phyloP scores from a whole-genome alignment of 1,140 invertebrate species.

The Augochlora pura region DNA sequence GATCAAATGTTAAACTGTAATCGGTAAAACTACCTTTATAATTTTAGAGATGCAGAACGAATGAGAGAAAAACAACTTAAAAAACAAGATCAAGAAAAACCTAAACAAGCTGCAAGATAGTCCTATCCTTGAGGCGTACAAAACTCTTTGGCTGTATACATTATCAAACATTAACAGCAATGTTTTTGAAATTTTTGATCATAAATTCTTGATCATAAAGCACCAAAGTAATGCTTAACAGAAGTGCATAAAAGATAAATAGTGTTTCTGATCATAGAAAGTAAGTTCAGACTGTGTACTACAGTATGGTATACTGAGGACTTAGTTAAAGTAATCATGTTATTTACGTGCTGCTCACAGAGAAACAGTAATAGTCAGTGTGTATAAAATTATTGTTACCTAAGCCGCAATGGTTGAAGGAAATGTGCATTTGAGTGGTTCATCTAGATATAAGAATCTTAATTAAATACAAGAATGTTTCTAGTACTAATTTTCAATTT shows the following conservation, averaged over 20 bases:
- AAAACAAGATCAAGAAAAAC: constrained; percentile 66
- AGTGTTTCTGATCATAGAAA: constrained; percentile 50
- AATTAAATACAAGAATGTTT: constrained; percentile 68
- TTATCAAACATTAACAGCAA: constrained; percentile 31
- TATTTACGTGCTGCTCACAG: constrained; percentile 47
- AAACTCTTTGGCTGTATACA: constrained; percentile 40
- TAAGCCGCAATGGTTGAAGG: constrained; percentile 55
- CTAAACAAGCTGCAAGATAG: constrained; percentile 67
- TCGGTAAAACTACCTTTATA: background rate
- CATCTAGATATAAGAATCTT: constrained; percentile 62
- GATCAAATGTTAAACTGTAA: too few species aligned
- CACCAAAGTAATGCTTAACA: constrained; percentile 30
- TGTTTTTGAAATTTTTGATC: constrained; percentile 33
- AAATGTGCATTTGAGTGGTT: constrained; percentile 63
- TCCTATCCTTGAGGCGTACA: constrained; percentile 18
- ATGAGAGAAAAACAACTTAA: constrained; percentile 83
- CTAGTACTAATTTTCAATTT: constrained; percentile 67
- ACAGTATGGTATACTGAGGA: constrained; percentile 30
- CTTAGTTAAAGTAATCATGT: constrained; percentile 52
- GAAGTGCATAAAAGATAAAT: constrained; percentile 37
- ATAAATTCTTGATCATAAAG: constrained; percentile 13
- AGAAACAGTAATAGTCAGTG: constrained; percentile 56
- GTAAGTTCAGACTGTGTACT: constrained; percentile 46
- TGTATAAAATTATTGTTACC: constrained; percentile 61
- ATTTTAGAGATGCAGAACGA: constrained; percentile 82